Base-by-base conservation (phyloP, 2,888 invertebrate genomes). In the Andrena praecox region DNA sequence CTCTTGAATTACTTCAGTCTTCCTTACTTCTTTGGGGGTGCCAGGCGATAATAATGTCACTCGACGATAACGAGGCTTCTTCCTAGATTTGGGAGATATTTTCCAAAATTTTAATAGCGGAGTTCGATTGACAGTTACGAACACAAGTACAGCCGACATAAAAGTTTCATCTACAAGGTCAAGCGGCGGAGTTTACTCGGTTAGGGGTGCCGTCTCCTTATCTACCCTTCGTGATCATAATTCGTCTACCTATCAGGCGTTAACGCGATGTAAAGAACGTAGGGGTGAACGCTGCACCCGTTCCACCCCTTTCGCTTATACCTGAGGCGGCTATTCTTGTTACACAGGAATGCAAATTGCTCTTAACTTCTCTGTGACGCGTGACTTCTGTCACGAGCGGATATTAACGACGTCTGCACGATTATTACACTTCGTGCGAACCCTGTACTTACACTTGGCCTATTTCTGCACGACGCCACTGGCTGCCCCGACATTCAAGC, bases 131-230 rank as follows among this genome's bases (percentile, higher is more conserved):
- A 10, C 10, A 2, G n/a, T 27, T 69, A 56, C 69, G 35, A 35
- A 5, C 31, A 7, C 3, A 52, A 64, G 24, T 75, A 33, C 52
- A 67, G 16, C 5, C 16, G 35, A 60, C 54, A 33, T 66, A 29
- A 62, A 52, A 1, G 29, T 74, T 33, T n/a, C 54, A 73, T 54
- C 60, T 62, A 87, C 73, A 88, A 77, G 89, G 88, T 89, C 89
- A 90, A 90, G 86, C 87, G 85, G 76, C 70, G 77, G 79, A 67
- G 72, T 77, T 85, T 73, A 89, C 85, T 90, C 86, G 89, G 88
- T 91, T 88, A 91, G 73, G 73, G 75, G 82, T 90, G 89, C 78
- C 88, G 82, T 73, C 78, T 70, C 80, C 68, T 69, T 89, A 91
- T 91, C 90, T 85, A 85, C 68, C 74, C 79, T 71, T 48, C 60